Conservation (phyloP, 2,888 invertebrate genomes). For the Cotesia congregata region DNA sequence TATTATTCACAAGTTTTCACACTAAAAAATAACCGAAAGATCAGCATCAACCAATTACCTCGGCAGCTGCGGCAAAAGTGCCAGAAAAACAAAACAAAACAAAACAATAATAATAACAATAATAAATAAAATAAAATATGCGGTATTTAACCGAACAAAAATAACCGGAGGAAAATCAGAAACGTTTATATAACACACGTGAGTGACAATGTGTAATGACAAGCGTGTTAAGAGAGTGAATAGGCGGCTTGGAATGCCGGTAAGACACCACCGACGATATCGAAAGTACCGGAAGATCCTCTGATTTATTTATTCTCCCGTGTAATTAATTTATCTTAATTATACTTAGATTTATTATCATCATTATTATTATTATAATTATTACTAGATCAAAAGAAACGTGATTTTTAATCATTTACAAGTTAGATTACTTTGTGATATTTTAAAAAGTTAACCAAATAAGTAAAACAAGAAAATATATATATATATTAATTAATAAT, state of each 20-base stretch:
- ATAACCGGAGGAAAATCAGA: conserved; percentile 19
- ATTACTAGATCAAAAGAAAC: not conserved
- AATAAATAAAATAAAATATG: not conserved
- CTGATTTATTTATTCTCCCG: conserved; percentile 40
- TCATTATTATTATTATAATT: not conserved
- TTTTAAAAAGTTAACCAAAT: not conserved
- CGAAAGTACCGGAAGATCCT: conserved; percentile 59
- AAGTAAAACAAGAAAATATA: not conserved
- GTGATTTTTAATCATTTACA: not conserved
- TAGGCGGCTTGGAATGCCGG: conserved; percentile 57
- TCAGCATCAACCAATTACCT: not conserved
- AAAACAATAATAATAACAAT: not conserved
- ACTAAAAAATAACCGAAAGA: not conserved
- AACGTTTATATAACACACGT: not conserved
- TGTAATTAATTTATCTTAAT: not conserved
- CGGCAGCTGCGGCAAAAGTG: not conserved
- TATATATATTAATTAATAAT: not conserved
- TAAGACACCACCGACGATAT: conserved; percentile 55
- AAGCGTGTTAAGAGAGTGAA: conserved; percentile 42
- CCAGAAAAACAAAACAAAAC: not conserved
- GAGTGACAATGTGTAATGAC: conserved; percentile 33
- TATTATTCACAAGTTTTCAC: not conserved
- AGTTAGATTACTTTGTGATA: conserved; percentile 1
- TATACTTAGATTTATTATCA: not conserved
- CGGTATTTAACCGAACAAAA: conserved; percentile 18